Conservation (phyloP, 2,113 vertebrate genomes). For the Pan troglodytes region NHGRI_mPanTro3-v2.1_pri NC_072420.2:24952001-24952500, state of each 20-base stretch:
- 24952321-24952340: background rate
- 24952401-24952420: background rate
- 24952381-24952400: background rate
- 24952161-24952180: background rate
- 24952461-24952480: background rate
- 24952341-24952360: background rate
- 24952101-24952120: background rate
- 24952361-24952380: background rate
- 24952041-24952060: background rate
- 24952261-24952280: rapidly evolving
- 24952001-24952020: background rate
- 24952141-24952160: background rate
- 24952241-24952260: background rate
- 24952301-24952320: background rate
- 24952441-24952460: background rate
- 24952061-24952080: background rate
- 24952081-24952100: background rate
- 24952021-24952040: background rate
- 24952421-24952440: background rate
- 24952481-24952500: background rate
- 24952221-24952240: background rate
- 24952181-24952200: background rate
- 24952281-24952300: background rate
- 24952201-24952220: background rate
- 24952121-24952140: background rate